These are phyloP conservation scores for Drosophila siamana DNA, from an alignment of 2,888 invertebrate species.

Conservation along the genomic window DNA sequence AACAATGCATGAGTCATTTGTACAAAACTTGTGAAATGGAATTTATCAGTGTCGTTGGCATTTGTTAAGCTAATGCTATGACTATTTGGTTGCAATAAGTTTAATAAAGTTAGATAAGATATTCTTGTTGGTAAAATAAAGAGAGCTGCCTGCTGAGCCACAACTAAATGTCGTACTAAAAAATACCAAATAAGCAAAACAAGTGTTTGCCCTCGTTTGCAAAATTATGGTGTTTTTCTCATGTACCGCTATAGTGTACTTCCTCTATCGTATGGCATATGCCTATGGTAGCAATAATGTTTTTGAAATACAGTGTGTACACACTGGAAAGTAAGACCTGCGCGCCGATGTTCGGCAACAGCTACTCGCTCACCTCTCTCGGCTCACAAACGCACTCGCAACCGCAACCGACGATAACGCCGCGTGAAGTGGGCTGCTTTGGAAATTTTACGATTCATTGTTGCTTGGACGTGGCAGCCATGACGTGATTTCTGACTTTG, in stretches of 20 bases:
- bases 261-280: slow-evolving; percentile 33
- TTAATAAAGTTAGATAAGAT: background rate
- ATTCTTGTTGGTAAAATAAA: background rate
- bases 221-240: slow-evolving; percentile 19
- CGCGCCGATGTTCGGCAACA: slow-evolving; percentile 36
- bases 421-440: slow-evolving; percentile 69
- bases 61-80: background rate
- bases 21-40: background rate
- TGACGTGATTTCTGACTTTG: slow-evolving; percentile 85
- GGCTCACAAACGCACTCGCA: slow-evolving; percentile 62
- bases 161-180: slow-evolving; percentile 44
- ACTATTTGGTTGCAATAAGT: background rate
- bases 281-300: slow-evolving; percentile 3
- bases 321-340: slow-evolving; percentile 47
- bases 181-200: slow-evolving; percentile 35
- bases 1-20: slow-evolving; percentile 13
- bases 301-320: slow-evolving; percentile 47
- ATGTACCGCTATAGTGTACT: slow-evolving; percentile 21
- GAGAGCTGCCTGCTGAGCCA: background rate
- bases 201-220: slow-evolving; percentile 35
- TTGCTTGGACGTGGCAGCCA: slow-evolving; percentile 86
- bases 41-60: background rate
- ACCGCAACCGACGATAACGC: slow-evolving; percentile 64
- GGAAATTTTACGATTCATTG: slow-evolving; percentile 84
- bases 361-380: slow-evolving; percentile 52